phyloP scores from a whole-genome alignment of 2,113 vertebrate species.

The Burhinus oedicnemus region DNA sequence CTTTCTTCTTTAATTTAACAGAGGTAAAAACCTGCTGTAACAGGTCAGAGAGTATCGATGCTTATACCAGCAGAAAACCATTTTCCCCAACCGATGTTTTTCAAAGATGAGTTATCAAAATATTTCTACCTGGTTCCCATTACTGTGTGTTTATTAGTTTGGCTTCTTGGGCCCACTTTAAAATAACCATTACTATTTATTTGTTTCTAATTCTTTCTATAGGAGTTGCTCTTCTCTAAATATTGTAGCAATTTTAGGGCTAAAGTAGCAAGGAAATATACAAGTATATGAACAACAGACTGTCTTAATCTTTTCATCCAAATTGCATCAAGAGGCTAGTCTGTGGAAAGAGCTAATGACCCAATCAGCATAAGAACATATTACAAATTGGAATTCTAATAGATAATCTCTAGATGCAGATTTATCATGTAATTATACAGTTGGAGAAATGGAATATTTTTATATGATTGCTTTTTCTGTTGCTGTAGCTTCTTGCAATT shows the following conservation, averaged over 20 bases:
- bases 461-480: not conserved
- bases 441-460: not conserved
- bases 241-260: not conserved
- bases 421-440: constrained; percentile 15
- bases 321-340: not conserved
- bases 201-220: not conserved
- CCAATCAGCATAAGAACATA: not conserved
- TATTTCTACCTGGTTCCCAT: not conserved
- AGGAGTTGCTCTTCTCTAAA: not conserved
- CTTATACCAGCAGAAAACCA: not conserved
- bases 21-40: not conserved
- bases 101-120: not conserved
- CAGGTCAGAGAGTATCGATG: not conserved
- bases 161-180: not conserved
- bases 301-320: not conserved
- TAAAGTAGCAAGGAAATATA: not conserved
- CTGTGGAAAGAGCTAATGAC: constrained; percentile 29
- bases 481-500: not conserved
- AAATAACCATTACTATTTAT: not conserved
- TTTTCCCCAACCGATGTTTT: not conserved
- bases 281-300: not conserved
- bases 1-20: not conserved
- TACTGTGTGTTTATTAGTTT: not conserved
- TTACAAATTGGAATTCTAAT: constrained; percentile 24
- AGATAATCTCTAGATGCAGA: not conserved